These are phyloP conservation scores for Paracanthobrama guichenoti DNA, from an alignment of 2,113 vertebrate species.

Conservation along the genomic window DNA sequence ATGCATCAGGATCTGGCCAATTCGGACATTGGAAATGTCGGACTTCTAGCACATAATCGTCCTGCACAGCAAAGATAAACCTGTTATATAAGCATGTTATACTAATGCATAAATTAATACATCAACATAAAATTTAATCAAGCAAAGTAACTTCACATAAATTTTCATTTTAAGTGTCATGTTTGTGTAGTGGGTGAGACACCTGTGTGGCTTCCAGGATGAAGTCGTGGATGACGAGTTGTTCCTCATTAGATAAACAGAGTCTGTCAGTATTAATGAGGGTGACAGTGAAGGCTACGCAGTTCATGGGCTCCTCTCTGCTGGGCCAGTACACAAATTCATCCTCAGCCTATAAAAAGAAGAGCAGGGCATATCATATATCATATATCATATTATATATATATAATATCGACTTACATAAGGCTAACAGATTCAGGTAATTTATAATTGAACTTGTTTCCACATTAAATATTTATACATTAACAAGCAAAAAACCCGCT, in stretches of 20 bases:
- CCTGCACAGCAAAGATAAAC: slow-evolving; percentile 71
- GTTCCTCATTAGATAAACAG: slow-evolving; percentile 98
- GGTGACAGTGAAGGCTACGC: slow-evolving; percentile 97
- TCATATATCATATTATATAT: neutral
- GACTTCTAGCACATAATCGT: slow-evolving; percentile 97
- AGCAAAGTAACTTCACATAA: neutral
- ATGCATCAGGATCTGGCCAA: slow-evolving; percentile 96
- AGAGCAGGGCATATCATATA: slow-evolving; percentile 6
- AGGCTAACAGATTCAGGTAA: neutral
- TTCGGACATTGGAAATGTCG: slow-evolving; percentile 99
- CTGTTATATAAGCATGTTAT: neutral
- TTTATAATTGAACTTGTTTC: neutral
- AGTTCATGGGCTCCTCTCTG: slow-evolving; percentile 98
- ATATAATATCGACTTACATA: neutral
- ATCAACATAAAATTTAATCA: neutral
- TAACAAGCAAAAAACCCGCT: neutral
- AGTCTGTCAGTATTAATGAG: slow-evolving; percentile 98
- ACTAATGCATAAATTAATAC: neutral
- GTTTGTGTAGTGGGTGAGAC: slow-evolving; percentile 32
- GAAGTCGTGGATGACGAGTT: slow-evolving; percentile 99
- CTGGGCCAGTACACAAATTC: slow-evolving; percentile 99
- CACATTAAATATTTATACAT: neutral
- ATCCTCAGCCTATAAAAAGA: slow-evolving; percentile 87
- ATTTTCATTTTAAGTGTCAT: neutral
- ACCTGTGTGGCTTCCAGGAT: slow-evolving; percentile 99